Percentiles rank a stretch among this genome's conserved stretches.
These are phyloP conservation scores for Blera fallax DNA, from an alignment of 2,888 invertebrate genomes.

Conservation along the genomic window DNA sequence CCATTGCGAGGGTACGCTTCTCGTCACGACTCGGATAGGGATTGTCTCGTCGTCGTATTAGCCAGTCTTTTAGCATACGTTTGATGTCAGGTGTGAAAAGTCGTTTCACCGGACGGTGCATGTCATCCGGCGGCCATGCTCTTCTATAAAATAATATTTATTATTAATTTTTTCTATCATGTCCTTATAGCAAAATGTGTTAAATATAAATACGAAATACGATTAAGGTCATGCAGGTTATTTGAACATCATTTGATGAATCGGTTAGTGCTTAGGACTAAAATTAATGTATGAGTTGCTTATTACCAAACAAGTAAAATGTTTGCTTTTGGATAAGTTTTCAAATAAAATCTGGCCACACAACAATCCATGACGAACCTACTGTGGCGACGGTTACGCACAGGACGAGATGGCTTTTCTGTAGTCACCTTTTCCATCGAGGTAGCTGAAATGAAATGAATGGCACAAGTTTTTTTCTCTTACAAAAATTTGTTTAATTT, in stretches of 20 bases:
- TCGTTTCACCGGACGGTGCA: slow-evolving; percentile 86
- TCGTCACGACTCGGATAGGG: slow-evolving; percentile 91
- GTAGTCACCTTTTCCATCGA: slow-evolving; percentile 51
- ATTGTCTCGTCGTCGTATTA: slow-evolving; percentile 88
- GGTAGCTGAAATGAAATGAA: slow-evolving; percentile 39
- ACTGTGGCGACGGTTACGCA: slow-evolving; percentile 88
- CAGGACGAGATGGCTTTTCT: slow-evolving; percentile 82
- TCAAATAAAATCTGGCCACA: slow-evolving; percentile 60
- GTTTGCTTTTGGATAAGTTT: slow-evolving; percentile 55
- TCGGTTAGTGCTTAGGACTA: slow-evolving; percentile 8
- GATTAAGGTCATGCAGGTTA: slow-evolving; percentile 29
- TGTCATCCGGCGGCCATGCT: slow-evolving; percentile 81
- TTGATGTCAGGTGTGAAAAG: slow-evolving; percentile 91
- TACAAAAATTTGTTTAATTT: too few species aligned
- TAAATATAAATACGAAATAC: not conserved
- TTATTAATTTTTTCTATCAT: not conserved
- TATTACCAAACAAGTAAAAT: slow-evolving; percentile 70
- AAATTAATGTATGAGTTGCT: slow-evolving; percentile 56
- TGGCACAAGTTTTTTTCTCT: not conserved
- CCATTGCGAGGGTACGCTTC: slow-evolving; percentile 87
- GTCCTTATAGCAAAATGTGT: not conserved
- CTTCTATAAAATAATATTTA: slow-evolving; percentile 75
- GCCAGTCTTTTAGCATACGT: slow-evolving; percentile 89
- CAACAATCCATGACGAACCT: slow-evolving; percentile 83
- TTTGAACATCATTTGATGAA: not conserved